These are phyloP conservation scores for Sycon ciliatum DNA, from an alignment of 37 sponge, comb jelly and placozoan genomes.

Conservation along the genomic window DNA sequence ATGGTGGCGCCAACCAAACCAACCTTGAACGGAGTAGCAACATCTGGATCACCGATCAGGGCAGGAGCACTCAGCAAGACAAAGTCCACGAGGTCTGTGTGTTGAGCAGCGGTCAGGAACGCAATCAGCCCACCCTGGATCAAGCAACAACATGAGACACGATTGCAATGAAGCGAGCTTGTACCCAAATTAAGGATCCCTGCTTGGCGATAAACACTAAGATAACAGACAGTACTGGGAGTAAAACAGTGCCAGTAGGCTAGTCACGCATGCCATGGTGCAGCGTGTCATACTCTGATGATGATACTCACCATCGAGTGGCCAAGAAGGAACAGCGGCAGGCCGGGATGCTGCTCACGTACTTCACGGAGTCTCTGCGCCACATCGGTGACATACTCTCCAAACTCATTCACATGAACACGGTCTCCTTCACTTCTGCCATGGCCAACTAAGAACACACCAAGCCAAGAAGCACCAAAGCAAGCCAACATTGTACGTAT, in stretches of 20 bases:
- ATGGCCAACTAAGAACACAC: slow-evolving; percentile 48
- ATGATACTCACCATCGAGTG: slow-evolving; percentile 58
- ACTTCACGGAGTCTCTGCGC: slow-evolving; percentile 25
- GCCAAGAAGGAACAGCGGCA: slow-evolving; percentile 55
- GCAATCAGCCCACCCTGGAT: slow-evolving; percentile 55
- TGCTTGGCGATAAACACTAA: too few relatives aligned
- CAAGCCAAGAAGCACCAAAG: neutral
- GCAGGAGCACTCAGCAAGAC: slow-evolving; percentile 48
- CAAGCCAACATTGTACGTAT: neutral
- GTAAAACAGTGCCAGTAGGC: too few relatives aligned
- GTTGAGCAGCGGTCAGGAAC: neutral
- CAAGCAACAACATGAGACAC: too few relatives aligned
- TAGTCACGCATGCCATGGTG: too few relatives aligned
- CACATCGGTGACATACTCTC: slow-evolving; percentile 42
- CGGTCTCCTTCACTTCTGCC: slow-evolving; percentile 59
- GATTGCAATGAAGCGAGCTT: neutral
- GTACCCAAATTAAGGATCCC: too few relatives aligned
- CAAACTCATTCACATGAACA: slow-evolving; percentile 26
- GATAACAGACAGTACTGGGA: too few relatives aligned
- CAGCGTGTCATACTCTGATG: neutral
- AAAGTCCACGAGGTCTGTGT: slow-evolving; percentile 29
- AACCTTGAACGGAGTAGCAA: neutral
- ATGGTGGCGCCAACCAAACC: too few relatives aligned
- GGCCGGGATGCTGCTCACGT: slow-evolving; percentile 23
- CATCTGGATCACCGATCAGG: slow-evolving; percentile 13